Evolutionary conservation across 2,797 vertebrate genomes (phyloP).

Genomic region (Chlorospingus flavigularis): DNA sequence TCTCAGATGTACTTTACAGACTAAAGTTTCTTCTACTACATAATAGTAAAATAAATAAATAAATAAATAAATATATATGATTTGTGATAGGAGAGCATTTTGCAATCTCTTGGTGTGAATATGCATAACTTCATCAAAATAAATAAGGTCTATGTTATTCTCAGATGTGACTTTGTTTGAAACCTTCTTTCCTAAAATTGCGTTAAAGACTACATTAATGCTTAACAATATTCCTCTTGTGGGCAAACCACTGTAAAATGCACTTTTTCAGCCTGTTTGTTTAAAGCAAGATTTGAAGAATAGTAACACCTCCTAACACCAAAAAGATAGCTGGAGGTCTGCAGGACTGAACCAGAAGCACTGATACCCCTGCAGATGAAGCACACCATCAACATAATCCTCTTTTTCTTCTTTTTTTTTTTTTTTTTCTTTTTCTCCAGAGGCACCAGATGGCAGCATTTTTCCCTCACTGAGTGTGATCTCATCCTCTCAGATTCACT

Average conservation of each 20-base stretch:
- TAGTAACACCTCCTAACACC: not conserved
- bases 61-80: not conserved
- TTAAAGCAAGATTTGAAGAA: not conserved
- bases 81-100: not conserved
- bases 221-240: not conserved
- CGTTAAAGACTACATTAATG: not conserved
- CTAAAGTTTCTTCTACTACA: not conserved
- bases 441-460: constrained; percentile 64
- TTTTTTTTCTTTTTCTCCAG: not conserved
- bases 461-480: constrained; percentile 11
- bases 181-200: not conserved
- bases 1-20: not conserved
- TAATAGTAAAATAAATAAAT: not conserved
- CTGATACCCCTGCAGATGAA: not conserved
- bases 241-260: not conserved
- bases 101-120: not conserved
- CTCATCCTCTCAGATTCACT: constrained; percentile 15
- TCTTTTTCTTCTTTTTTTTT: not conserved
- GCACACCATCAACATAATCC: not conserved
- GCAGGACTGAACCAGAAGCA: not conserved
- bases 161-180: not conserved
- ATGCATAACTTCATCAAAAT: not conserved
- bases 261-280: not conserved
- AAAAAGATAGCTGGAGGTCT: not conserved
- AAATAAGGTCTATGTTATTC: not conserved